A percentile compares a stretch with the other conserved stretches of the same genome.
Conservation (phyloP, 2,113 vertebrate species). For the Thymallus thymallus region DNA sequence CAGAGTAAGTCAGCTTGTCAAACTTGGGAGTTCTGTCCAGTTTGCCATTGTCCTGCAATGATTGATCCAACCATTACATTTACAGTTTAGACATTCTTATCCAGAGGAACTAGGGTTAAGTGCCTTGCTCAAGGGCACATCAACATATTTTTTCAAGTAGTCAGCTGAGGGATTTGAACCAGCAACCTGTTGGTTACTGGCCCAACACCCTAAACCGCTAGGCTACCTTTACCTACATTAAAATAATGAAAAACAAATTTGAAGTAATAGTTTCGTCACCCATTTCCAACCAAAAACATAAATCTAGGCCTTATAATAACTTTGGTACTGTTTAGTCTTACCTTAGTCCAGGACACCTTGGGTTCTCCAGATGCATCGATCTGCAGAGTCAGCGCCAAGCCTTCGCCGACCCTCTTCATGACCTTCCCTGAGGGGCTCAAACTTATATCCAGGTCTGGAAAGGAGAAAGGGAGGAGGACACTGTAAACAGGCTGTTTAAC, state of each 20-base stretch:
- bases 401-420: slow-evolving; percentile 76
- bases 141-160: no score
- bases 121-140: no score
- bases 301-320: background rate
- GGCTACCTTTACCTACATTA: no score
- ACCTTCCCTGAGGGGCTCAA: slow-evolving; percentile 80
- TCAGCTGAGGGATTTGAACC: no score
- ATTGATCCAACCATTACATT: no score
- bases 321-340: slow-evolving; percentile 52
- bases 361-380: slow-evolving; percentile 79
- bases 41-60: slow-evolving; percentile 54
- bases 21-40: slow-evolving; percentile 69
- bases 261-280: background rate
- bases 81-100: no score
- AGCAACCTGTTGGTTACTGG: no score
- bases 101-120: no score
- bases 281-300: background rate
- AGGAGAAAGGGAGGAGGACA: slow-evolving; percentile 34
- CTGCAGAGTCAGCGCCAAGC: slow-evolving; percentile 74
- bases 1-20: slow-evolving; percentile 80
- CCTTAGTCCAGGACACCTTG: slow-evolving; percentile 88
- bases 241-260: no score
- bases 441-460: slow-evolving; percentile 86
- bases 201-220: no score
- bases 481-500: slow-evolving; percentile 43